A percentile compares a stretch with the other conserved stretches of the same genome.
Conservation (phyloP, 2,888 invertebrate genomes). For the Muschampia plurimacula region DNA sequence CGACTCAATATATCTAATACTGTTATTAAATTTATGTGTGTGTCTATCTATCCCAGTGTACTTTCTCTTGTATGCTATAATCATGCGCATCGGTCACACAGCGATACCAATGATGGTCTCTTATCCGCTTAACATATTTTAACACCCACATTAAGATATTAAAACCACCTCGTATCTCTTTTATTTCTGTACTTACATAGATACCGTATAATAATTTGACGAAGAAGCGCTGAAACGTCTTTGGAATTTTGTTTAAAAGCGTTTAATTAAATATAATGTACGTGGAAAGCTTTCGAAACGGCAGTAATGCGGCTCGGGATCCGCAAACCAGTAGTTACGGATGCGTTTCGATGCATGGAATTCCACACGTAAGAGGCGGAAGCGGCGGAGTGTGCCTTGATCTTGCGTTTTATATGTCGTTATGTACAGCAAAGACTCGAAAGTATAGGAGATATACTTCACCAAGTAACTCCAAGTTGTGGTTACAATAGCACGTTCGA, state of each 20-base stretch:
- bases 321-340: slow-evolving; percentile 53
- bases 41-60: slow-evolving; percentile 59
- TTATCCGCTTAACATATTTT: slow-evolving; percentile 67
- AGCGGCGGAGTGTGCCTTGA: slow-evolving; percentile 74
- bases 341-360: slow-evolving; percentile 60
- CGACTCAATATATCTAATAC: slow-evolving; percentile 80
- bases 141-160: slow-evolving; percentile 53
- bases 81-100: slow-evolving; percentile 71
- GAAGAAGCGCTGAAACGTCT: slow-evolving; percentile 21
- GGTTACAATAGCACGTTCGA: slow-evolving; percentile 75
- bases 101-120: slow-evolving; percentile 61
- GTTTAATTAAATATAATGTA: slow-evolving; percentile 49
- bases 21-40: slow-evolving; percentile 80
- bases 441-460: slow-evolving; percentile 64
- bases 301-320: slow-evolving; percentile 56
- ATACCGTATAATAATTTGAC: slow-evolving; percentile 9
- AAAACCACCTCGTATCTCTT: slow-evolving; percentile 28
- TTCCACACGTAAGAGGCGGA: slow-evolving; percentile 73
- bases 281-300: slow-evolving; percentile 52
- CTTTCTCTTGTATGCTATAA: slow-evolving; percentile 77
- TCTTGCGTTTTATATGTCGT: slow-evolving; percentile 61
- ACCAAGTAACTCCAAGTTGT: slow-evolving; percentile 61
- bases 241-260: slow-evolving; percentile 39
- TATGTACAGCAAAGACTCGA: slow-evolving; percentile 48
- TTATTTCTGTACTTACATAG: slow-evolving; percentile 35